Evolutionary conservation across 2,797 vertebrate genomes (phyloP).

Genomic region (Enteromius anoplus): DNA sequence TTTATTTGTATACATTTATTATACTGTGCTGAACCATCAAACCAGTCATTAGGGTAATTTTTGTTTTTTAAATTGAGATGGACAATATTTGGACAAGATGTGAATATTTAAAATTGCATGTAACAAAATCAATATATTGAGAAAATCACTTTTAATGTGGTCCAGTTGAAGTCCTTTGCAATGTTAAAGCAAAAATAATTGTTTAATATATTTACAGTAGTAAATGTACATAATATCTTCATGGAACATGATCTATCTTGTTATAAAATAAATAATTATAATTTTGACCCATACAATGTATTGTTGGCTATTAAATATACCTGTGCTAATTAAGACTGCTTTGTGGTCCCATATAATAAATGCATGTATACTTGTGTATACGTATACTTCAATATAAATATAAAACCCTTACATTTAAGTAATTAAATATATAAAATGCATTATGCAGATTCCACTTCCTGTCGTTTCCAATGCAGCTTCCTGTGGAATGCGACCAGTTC

Average conservation of each 20-base stretch:
- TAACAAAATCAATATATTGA: too few species aligned
- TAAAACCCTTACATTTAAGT: not conserved
- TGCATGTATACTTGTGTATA: not conserved
- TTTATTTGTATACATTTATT: conserved; percentile 1
- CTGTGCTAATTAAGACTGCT: not conserved
- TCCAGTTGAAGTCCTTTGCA: too few species aligned
- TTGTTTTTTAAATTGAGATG: too few species aligned
- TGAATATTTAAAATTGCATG: too few species aligned
- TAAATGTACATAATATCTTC: too few species aligned
- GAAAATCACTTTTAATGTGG: too few species aligned
- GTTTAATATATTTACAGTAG: too few species aligned
- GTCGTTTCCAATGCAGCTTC: not conserved
- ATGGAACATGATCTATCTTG: too few species aligned
- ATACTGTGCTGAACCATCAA: too few species aligned
- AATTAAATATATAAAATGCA: not conserved
- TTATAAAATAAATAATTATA: not conserved
- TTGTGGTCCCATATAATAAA: not conserved
- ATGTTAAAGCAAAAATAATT: too few species aligned
- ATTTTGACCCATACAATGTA: not conserved
- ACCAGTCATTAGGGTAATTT: too few species aligned
- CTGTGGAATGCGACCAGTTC: not conserved
- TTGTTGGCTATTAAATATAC: not conserved
- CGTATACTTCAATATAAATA: not conserved
- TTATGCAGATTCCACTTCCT: not conserved
- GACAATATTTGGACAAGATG: too few species aligned